Conservation (phyloP, 2,797 vertebrate species). For the Xenops minutus region DNA sequence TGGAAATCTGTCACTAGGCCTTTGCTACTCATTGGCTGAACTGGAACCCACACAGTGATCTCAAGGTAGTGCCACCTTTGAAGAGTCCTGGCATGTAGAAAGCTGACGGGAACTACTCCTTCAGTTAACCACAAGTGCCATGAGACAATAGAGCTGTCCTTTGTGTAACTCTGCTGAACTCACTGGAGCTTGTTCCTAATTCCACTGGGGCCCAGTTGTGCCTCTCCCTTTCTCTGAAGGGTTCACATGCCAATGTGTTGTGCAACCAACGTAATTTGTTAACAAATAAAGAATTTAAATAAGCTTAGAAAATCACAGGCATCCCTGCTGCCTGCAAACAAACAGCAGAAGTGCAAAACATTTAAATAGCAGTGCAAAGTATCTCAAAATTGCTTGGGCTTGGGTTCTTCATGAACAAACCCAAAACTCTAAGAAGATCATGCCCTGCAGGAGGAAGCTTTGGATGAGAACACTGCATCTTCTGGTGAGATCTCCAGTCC, state of each 20-base stretch:
- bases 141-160: not conserved
- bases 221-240: constrained; percentile 29
- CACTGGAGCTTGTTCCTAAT: not conserved
- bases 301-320: not conserved
- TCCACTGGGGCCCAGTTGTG: not conserved
- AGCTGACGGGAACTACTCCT: not conserved
- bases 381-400: not conserved
- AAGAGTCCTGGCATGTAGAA: not conserved
- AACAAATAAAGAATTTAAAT: constrained; percentile 45
- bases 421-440: not conserved
- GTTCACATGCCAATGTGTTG: constrained; percentile 46
- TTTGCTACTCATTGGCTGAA: not conserved
- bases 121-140: not conserved
- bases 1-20: not conserved
- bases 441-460: not conserved
- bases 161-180: constrained; percentile 13
- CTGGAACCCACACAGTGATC: not conserved
- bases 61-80: not conserved
- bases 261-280: constrained; percentile 29
- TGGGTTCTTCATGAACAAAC: not conserved
- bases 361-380: not conserved
- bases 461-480: not conserved
- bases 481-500: not conserved
- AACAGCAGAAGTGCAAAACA: not conserved
- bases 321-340: constrained; percentile 8